Conservation (phyloP, 2,113 vertebrate species). For the Centrocercus urophasianus region DNA sequence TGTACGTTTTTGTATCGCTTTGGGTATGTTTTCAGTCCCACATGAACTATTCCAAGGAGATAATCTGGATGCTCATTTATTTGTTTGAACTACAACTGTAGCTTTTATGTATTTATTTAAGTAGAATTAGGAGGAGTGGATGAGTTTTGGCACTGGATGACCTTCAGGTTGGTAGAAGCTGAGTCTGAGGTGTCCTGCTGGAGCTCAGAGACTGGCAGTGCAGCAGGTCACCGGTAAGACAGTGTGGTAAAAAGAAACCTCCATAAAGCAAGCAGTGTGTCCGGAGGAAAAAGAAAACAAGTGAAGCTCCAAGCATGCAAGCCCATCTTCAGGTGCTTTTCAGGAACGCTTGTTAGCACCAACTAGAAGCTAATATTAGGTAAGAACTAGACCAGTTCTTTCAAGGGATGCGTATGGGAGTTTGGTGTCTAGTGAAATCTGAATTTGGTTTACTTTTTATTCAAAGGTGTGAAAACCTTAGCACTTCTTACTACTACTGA, state of each 20-base stretch:
- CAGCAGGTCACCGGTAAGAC: background rate
- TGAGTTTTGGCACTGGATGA: background rate
- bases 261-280: background rate
- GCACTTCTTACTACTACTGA: background rate
- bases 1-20: conserved; percentile 1
- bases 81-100: background rate
- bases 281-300: background rate
- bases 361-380: background rate
- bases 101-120: background rate
- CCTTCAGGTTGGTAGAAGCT: background rate
- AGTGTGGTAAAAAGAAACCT: background rate
- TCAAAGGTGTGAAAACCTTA: background rate
- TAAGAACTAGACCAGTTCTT: background rate
- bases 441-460: background rate
- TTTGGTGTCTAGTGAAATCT: background rate
- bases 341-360: background rate
- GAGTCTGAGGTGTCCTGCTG: background rate
- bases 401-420: background rate
- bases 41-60: background rate
- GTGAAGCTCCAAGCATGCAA: background rate
- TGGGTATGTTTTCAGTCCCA: background rate
- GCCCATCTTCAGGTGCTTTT: background rate
- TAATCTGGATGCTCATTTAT: background rate
- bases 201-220: background rate
- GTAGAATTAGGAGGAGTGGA: background rate